These are phyloP conservation scores for Sphaerophoria taeniata DNA, from an alignment of 2,888 invertebrate genomes.

Conservation along the genomic window DNA sequence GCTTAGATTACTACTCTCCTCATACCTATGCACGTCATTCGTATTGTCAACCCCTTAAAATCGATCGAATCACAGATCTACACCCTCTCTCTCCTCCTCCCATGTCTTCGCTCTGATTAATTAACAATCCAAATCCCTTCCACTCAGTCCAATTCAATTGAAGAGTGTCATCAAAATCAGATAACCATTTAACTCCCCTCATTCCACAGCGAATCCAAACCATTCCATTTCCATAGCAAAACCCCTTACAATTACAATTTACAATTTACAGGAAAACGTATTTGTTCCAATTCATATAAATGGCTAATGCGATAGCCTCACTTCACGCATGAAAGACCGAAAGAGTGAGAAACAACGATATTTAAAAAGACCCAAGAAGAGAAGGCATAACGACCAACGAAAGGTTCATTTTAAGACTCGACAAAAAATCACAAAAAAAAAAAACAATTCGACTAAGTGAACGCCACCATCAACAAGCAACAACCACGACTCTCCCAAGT, in stretches of 20 bases:
- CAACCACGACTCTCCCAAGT: constrained; percentile 50
- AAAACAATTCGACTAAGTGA: constrained; percentile 28
- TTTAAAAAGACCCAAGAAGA: not conserved
- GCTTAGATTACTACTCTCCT: too few species aligned
- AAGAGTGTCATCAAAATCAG: constrained; percentile 48
- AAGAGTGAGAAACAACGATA: constrained; percentile 47
- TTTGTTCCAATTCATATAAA: constrained; percentile 73
- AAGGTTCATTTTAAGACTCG: constrained; percentile 58
- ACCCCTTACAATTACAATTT: constrained; percentile 59
- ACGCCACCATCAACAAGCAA: constrained; percentile 43
- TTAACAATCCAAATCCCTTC: constrained; percentile 62
- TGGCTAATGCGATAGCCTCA: constrained; percentile 46
- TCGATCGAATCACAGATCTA: too few species aligned
- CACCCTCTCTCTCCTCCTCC: not conserved
- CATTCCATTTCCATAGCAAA: constrained; percentile 50
- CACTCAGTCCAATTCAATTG: constrained; percentile 9
- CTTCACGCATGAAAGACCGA: constrained; percentile 44
- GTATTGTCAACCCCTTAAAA: too few species aligned
- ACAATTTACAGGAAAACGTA: constrained; percentile 70
- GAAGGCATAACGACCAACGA: constrained; percentile 60
- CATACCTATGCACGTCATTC: too few species aligned
- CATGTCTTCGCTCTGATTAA: constrained; percentile 11
- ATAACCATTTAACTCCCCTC: constrained; percentile 41
- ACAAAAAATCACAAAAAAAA: constrained; percentile 10
- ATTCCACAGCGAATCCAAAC: constrained; percentile 19